Evolutionary conservation across 2,113 vertebrate species (phyloP), one percentile per base, ranked within the genome.

Genomic region (Hoplias malabaricus): DNA sequence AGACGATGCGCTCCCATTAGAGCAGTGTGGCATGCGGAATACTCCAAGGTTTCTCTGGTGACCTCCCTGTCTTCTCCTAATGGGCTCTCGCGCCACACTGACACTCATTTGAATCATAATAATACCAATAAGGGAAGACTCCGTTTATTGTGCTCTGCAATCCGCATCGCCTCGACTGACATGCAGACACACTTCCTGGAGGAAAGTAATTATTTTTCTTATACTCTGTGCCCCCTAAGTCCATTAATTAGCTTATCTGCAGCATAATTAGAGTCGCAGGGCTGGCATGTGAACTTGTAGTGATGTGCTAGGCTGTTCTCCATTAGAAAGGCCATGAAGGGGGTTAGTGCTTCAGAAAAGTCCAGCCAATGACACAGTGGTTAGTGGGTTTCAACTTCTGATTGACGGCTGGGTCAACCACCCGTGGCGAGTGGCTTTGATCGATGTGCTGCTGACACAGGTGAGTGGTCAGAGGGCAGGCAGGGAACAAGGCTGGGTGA

Each of bases 211-310:
- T 91, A 89, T 90, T 90, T 89, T 84, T 79, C 80, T 82, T 65
- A 81, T 86, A 80, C 84, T 85, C 29, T 82, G 84, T 86, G 87
- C 84, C 81, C 85, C 84, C 85, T 85, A 90, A 90, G 88, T 91
- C 81, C 81, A 82, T 90, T 93, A 90, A 92, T 93, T 91, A 92
- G 91, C 87, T 89, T 92, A 91, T 91, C 85, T 76, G 85, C 70
- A 38, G 88, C 84, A 86, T 90, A 92, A 92, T 92, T 92, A 90
- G 90, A 91, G 91, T 89, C 86, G 79, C 84, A 85, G 80, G 23
- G 86, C 74, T 85, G 84, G 85, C 85, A 84, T 83, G 67, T 23
- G 76, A 83, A 85, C 83, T 79, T 63, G 83, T 85, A 81, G 84
- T 89, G 87, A 88, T 86, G 84, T 83, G 81, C 65, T 69, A 67